phyloP scores from a whole-genome alignment of 2,113 vertebrate genomes.

The Corapipo altera region DNA sequence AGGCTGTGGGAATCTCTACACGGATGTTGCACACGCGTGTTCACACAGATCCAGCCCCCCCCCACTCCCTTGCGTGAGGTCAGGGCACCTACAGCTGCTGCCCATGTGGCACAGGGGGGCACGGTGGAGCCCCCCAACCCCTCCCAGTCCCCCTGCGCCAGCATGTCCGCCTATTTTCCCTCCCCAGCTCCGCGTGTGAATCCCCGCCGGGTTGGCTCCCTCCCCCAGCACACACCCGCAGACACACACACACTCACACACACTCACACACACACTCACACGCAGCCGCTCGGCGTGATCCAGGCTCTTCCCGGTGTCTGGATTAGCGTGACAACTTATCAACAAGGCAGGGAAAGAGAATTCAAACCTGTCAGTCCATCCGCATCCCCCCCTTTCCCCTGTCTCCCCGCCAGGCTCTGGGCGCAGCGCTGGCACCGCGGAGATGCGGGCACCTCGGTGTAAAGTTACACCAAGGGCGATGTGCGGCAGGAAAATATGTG shows the following conservation, averaged over 20 bases:
- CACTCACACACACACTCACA: background rate
- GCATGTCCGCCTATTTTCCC: background rate
- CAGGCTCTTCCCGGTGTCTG: constrained; percentile 74
- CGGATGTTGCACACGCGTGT: background rate
- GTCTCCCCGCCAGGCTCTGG: constrained; percentile 13
- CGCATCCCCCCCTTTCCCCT: background rate
- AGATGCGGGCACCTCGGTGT: constrained; percentile 24
- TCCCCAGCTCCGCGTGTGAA: background rate
- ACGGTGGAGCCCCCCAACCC: background rate
- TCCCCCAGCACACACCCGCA: constrained; percentile 30
- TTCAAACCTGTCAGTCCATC: constrained; percentile 73
- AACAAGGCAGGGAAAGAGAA: constrained; percentile 74
- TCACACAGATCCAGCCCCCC: background rate
- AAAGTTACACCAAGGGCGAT: constrained; percentile 56
- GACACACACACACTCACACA: background rate
- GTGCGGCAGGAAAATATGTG: constrained; percentile 48
- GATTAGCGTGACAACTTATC: constrained; percentile 77
- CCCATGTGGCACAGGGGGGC: background rate
- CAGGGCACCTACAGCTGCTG: background rate
- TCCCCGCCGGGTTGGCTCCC: constrained; percentile 2
- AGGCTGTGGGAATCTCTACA: background rate
- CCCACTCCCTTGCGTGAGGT: background rate
- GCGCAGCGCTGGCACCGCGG: constrained; percentile 27
- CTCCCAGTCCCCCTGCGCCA: background rate
- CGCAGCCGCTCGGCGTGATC: constrained; percentile 57